Evolutionary conservation across 2,888 invertebrate genomes (phyloP), one percentile per base, ranked within the genome.

Genomic region (Pachydiplax longipennis): DNA sequence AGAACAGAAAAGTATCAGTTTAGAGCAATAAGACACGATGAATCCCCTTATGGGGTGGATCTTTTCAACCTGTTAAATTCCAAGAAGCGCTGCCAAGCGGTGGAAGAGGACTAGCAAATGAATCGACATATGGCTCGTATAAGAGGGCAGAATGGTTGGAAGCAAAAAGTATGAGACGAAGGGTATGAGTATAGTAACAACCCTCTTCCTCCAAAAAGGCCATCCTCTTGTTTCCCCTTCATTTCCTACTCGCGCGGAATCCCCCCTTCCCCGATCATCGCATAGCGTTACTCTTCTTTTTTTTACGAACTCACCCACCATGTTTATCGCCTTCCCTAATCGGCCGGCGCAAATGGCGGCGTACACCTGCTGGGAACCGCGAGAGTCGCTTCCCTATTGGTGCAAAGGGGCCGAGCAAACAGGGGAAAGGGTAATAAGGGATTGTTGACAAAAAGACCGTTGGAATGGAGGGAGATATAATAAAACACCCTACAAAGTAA

Each of bases 291-390:
- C 87, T 61, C 35, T 87, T 58, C 53, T 53, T 58, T 87, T n/a
- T 87, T 83, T 87, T 87, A 87, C 61, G 87, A 61, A 61, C 37
- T 87, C 87, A 61, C 87, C 87, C 61, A 31, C 87, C 87, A 87
- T 87, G 87, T 87, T 87, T 87, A 87, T 87, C 87, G 87, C 65
- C 87, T 61, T 37, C 87, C 61, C 87, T 87, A 65, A 87, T 87
- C 87, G 87, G 35, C 87, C 87, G 87, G 31, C 87, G 61, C 83
- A 35, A 53, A 61, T 48, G 37, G 37, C 58, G 22, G 87, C 61
- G 87, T 73, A 73, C 65, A 87, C 87, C 87, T 87, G 65, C 83
- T 83, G 58, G 83, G 37, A 87, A 35, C 65, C 12, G 40, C 81
- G n/a, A 81, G 81, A 81, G 81, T 81, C 73, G 73, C 25, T 25